Evolutionary conservation across 2,797 vertebrate species (phyloP), one percentile per base, ranked within the genome.

Genomic region (Pseudomugil tenellus): DNA sequence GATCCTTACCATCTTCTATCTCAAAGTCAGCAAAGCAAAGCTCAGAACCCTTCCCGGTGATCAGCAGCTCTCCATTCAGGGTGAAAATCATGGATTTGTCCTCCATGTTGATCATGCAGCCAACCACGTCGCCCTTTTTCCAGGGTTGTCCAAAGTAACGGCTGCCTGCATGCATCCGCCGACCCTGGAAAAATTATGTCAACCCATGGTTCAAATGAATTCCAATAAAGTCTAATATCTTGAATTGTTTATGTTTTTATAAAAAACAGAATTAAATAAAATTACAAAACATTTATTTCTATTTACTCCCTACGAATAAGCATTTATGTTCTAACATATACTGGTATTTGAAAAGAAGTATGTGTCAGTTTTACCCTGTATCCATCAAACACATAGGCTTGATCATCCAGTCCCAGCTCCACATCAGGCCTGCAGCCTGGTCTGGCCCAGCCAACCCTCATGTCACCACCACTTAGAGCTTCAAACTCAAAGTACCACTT

Each of bases 401-500:
- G 96, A 78, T 98, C 94, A 63, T 99, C 98, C 8, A 90, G 77
- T 43, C 98, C 98, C 58, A 99, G 67, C 35, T 97, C 97, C 17
- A 97, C 0, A 0, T 99, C 96, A 3, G 98, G 96, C 72, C 96
- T 94, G 85, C 97, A 98, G 84, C 91, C 96, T 2, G 97, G 97
- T 70, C 97, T 93, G 74, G 98, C 98, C 98, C 98, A 99, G 87
- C 98, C 98, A 8, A 99, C 97, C 46, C 95, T 94, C 97, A 99
- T 99, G 46, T 99, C 98, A 28, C 98, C 98, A 84, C 96, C 96
- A 0, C 93, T 98, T 68, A 96, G 91, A 25, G 94, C 96, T 86
- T 99, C 98, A 84, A 99, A 99, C 87, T 99, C 98, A 90, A 98
- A 99, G 91, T 99, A 99, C 98, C 98, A 99, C 88, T 96, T 98